Conservation (phyloP, 2,113 vertebrate species). For the Nycticorax nycticorax region DNA sequence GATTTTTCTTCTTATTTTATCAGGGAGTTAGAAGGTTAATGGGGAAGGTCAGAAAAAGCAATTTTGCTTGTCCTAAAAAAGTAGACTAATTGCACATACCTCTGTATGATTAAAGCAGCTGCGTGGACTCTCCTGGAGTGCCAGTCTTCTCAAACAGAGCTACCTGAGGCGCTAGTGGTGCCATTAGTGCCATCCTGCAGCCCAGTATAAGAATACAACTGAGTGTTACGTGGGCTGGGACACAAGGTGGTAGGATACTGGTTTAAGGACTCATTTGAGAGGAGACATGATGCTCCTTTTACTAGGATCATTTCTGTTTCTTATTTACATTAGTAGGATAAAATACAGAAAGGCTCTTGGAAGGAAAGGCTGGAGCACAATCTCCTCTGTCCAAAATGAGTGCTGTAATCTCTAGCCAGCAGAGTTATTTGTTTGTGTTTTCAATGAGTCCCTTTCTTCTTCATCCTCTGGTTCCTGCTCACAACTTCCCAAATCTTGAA, state of each 20-base stretch:
- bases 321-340: neutral
- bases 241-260: neutral
- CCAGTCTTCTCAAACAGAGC: neutral
- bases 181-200: neutral
- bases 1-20: neutral
- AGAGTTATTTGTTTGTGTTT: conserved; percentile 56
- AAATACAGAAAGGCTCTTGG: neutral
- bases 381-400: neutral
- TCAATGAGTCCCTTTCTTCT: conserved; percentile 13
- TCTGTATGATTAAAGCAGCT: neutral
- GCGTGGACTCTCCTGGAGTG: neutral
- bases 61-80: neutral
- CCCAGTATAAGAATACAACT: neutral
- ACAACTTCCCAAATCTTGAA: conserved; percentile 39
- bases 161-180: neutral
- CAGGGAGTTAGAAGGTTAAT: neutral
- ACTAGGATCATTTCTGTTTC: neutral
- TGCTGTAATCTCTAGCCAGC: conserved; percentile 22
- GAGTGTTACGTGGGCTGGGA: neutral
- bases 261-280: neutral
- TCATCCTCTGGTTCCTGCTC: conserved; percentile 50
- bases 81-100: neutral
- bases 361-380: neutral
- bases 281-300: neutral
- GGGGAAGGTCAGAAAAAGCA: neutral